Conservation (phyloP, 1,140 invertebrate species). For the Carposina sasakii region DNA sequence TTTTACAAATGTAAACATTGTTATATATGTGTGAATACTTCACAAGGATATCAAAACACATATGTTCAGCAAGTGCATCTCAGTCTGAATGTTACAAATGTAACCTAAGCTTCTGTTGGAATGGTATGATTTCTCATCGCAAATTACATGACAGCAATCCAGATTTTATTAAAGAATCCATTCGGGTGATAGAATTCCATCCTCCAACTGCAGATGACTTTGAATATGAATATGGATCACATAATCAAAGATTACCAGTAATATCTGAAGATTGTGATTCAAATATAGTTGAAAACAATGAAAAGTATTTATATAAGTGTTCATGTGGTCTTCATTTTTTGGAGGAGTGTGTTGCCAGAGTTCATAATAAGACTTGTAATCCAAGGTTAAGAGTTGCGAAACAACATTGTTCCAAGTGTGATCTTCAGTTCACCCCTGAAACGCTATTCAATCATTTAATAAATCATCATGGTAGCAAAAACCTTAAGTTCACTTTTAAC, state of each 20-base stretch:
- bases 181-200: constrained; percentile 25
- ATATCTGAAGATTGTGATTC: not conserved
- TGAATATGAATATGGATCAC: not conserved
- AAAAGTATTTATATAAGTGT: constrained; percentile 47
- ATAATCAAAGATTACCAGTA: not conserved
- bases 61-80: constrained; percentile 24
- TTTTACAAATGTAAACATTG: constrained; percentile 50
- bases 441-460: constrained; percentile 46
- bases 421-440: constrained; percentile 36
- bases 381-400: constrained; percentile 16
- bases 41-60: constrained; percentile 27
- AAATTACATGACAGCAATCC: constrained; percentile 33
- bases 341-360: constrained; percentile 27
- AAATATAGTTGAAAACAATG: constrained; percentile 7
- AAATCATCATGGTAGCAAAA: constrained; percentile 40
- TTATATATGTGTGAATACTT: constrained; percentile 30
- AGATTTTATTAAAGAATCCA: constrained; percentile 34
- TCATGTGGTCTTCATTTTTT: constrained; percentile 44
- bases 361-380: constrained; percentile 23
- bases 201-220: not conserved
- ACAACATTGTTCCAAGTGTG: constrained; percentile 45
- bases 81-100: constrained; percentile 36
- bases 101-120: constrained; percentile 30
- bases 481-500: constrained; percentile 32
- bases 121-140: constrained; percentile 29